These are phyloP conservation scores for Stenoptilia bipunctidactyla DNA, from an alignment of 2,888 invertebrate genomes.

Conservation along the genomic window DNA sequence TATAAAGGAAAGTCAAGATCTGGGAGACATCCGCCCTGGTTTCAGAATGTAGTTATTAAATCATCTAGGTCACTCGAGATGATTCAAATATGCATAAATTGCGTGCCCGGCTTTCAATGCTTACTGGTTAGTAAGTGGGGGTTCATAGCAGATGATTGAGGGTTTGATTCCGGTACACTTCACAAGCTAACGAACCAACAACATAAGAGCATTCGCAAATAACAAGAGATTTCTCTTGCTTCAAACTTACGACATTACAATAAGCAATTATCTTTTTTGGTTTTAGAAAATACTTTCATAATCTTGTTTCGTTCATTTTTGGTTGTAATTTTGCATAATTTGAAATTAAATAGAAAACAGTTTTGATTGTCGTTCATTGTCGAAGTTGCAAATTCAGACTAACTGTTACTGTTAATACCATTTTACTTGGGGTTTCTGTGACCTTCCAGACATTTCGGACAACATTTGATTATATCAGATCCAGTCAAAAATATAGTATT, in stretches of 20 bases:
- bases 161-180: slow-evolving; percentile 64
- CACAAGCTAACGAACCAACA: slow-evolving; percentile 54
- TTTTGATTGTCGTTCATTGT: too few species aligned
- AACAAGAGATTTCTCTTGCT: slow-evolving; percentile 46
- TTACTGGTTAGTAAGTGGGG: slow-evolving; percentile 21
- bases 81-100: background rate
- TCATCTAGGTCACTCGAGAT: background rate
- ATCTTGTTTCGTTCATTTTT: too few species aligned
- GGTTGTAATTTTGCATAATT: too few species aligned
- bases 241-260: slow-evolving; percentile 52
- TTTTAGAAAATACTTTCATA: slow-evolving; percentile 14
- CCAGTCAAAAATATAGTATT: too few species aligned
- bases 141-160: slow-evolving; percentile 31
- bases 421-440: too few species aligned
- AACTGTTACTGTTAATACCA: too few species aligned
- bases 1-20: background rate
- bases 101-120: slow-evolving; percentile 2
- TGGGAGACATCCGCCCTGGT: background rate
- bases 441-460: too few species aligned
- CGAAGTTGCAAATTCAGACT: too few species aligned
- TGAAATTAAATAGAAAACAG: too few species aligned
- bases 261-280: slow-evolving; percentile 25
- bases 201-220: slow-evolving; percentile 36
- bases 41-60: background rate
- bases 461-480: too few species aligned